Conservation (phyloP, 2,888 invertebrate species). For the Arge pagana region DNA sequence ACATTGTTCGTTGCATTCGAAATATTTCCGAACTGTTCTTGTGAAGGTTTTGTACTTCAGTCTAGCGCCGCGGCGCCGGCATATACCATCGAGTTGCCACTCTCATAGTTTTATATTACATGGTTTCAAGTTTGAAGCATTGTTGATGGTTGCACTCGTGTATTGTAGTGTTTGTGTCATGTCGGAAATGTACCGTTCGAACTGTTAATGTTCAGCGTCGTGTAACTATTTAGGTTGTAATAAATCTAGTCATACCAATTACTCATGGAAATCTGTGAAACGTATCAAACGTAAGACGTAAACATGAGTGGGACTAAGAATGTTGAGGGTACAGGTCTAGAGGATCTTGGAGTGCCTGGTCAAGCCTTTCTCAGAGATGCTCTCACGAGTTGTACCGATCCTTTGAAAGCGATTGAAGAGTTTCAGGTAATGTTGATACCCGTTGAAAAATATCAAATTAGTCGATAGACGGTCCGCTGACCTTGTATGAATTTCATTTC, state of each 20-base stretch:
- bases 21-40: too few species aligned
- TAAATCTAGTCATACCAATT: background rate
- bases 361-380: constrained; percentile 86
- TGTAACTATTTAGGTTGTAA: background rate
- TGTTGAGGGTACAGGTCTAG: constrained; percentile 63
- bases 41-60: too few species aligned
- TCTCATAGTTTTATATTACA: too few species aligned
- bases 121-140: too few species aligned
- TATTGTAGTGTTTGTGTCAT: too few species aligned
- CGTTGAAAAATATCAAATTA: constrained; percentile 8
- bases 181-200: too few species aligned
- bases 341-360: constrained; percentile 86
- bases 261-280: background rate
- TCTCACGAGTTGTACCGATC: constrained; percentile 93
- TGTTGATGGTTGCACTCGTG: too few species aligned
- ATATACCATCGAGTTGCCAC: too few species aligned
- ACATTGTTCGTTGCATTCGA: too few species aligned
- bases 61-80: too few species aligned
- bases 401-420: constrained; percentile 96
- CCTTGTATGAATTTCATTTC: constrained; percentile 23
- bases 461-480: background rate
- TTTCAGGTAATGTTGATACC: constrained; percentile 72
- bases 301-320: constrained; percentile 46
- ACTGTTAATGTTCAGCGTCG: background rate
- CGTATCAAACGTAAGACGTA: background rate